Percentiles rank a stretch among this genome's conserved stretches.
These are phyloP conservation scores for Luscinia luscinia DNA, from an alignment of 2,797 vertebrate species.

Conservation along the genomic window DNA sequence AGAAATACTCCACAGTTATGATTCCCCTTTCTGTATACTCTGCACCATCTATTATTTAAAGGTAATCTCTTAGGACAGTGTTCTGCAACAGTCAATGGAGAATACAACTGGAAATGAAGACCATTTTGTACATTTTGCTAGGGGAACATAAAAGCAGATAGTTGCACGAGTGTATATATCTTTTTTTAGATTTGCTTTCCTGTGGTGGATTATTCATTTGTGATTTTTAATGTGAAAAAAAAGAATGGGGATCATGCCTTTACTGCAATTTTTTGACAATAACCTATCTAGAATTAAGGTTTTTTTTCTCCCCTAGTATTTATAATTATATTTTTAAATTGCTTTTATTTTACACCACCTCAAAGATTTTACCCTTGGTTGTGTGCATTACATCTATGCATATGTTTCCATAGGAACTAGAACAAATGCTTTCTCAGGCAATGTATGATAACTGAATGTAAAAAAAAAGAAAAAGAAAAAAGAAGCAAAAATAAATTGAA, in stretches of 20 bases:
- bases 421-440: not conserved
- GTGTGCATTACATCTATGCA: not conserved
- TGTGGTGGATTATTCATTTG: not conserved
- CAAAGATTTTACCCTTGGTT: not conserved
- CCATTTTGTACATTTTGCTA: not conserved
- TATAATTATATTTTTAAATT: not conserved
- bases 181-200: not conserved
- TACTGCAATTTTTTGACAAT: not conserved
- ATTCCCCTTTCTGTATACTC: not conserved
- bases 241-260: not conserved
- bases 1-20: not conserved
- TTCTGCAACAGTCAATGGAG: not conserved
- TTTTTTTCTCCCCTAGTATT: not conserved
- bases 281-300: not conserved
- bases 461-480: not conserved
- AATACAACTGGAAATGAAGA: not conserved
- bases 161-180: not conserved
- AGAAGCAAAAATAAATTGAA: not conserved
- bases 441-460: not conserved
- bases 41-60: slow-evolving; percentile 10
- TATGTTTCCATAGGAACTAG: not conserved
- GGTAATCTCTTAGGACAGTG: not conserved
- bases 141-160: not conserved
- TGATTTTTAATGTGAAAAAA: not conserved
- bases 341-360: not conserved